Evolutionary conservation across 2,113 vertebrate genomes (phyloP), one percentile per base, ranked within the genome.

Genomic region (Gambusia holbrooki): DNA sequence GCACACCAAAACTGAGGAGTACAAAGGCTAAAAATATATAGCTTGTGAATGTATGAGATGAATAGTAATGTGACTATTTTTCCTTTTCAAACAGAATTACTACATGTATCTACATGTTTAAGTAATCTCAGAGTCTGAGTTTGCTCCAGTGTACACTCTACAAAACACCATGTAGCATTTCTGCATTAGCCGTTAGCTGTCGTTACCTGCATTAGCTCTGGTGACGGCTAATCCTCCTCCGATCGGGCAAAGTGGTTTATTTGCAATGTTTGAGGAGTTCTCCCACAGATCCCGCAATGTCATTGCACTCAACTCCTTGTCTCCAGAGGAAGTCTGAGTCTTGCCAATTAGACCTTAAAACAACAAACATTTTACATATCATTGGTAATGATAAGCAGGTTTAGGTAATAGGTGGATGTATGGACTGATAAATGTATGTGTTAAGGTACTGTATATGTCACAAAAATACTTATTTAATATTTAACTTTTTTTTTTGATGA

Each of bases 271-370:
- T 11, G 95, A 81, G 19, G 89, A 92, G 83, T 90, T 95, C 81
- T 92, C 95, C 97, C 96, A 98, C n/a, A 92, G 78, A 60, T 96
- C 93, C 0, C 94, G 64, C 45, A 93, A 76, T 5, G 89, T 90
- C 77, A 91, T 82, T 3, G 77, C 80, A 14, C 92, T 84, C 73
- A 86, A 40, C 64, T 96, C 96, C 84, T 95, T 97, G 79, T 91
- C 95, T 27, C 86, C 84, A 66, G 92, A 82, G 74, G 94, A 88
- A 65, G 94, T 92, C 48, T 95, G 93, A 8, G 80, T 96, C 93
- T 96, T 99, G 4, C 95, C 94, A 51, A 98, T 98, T 82, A 99
- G 94, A 58, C 97, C 98, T 99, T 33, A 54, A 83, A 86, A 69
- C n/a, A 70, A 83, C 3, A 72, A 25, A 81, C 62, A 64, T 63